Conservation (phyloP, 37 sponge, comb jelly and placozoan genomes). For the Halichondria panicea region DNA sequence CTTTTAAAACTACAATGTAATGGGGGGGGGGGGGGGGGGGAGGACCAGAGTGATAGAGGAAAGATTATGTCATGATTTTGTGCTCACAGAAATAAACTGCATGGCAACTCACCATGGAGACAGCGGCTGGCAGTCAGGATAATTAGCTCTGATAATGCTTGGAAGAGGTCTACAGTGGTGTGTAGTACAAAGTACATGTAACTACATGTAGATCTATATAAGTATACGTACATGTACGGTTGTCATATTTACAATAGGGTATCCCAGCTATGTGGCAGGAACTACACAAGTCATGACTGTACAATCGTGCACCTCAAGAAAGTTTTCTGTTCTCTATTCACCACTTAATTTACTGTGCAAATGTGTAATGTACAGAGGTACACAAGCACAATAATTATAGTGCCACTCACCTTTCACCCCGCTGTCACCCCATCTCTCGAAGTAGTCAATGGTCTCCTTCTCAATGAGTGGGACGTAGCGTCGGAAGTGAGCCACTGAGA, state of each 20-base stretch:
- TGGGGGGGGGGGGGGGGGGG: not conserved
- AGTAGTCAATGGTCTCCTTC: constrained; percentile 73
- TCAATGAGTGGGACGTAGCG: constrained; percentile 76
- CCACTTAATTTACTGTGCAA: no score
- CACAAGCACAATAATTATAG: not conserved
- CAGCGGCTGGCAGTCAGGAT: constrained; percentile 87
- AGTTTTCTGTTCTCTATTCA: no score
- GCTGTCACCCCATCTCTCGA: constrained; percentile 73
- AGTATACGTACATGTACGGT: no score
- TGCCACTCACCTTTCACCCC: constrained; percentile 63
- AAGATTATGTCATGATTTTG: not conserved
- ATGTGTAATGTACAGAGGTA: not conserved
- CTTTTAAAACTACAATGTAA: no score
- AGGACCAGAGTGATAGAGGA: not conserved
- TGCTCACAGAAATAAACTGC: not conserved
- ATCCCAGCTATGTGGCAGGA: no score
- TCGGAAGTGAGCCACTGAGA: constrained; percentile 70
- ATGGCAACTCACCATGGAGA: constrained; percentile 73
- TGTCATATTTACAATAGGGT: no score
- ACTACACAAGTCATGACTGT: no score
- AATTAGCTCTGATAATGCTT: constrained; percentile 80
- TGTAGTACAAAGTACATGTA: not conserved
- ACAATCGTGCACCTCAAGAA: no score
- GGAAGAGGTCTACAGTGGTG: constrained; percentile 60
- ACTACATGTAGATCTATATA: not conserved